These are phyloP conservation scores for Odontamblyopus lacepedii DNA, from an alignment of 2,797 vertebrate genomes.

Conservation along the genomic window DNA sequence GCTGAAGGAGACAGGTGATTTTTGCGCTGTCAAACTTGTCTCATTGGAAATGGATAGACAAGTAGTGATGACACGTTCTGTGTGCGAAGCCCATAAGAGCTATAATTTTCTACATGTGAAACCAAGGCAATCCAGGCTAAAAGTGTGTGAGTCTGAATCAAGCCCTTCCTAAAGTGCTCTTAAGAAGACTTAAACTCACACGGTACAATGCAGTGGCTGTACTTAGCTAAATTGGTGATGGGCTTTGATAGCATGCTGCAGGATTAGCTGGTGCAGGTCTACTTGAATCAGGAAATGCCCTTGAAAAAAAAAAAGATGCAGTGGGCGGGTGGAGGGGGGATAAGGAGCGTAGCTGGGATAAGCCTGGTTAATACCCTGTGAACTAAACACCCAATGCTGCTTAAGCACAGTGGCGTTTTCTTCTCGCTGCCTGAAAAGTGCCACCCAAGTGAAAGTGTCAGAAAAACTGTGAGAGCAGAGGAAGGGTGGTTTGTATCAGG, in stretches of 20 bases:
- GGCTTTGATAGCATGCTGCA: conserved; percentile 28
- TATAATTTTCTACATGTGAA: no score
- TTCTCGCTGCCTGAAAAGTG: conserved; percentile 36
- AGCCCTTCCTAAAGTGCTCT: not conserved
- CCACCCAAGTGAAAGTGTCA: conserved; percentile 47
- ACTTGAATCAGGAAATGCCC: conserved; percentile 21
- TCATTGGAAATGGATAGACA: no score
- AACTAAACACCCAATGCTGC: conserved; percentile 53
- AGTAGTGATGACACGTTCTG: no score
- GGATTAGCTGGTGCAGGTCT: conserved; percentile 31
- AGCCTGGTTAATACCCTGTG: conserved; percentile 56
- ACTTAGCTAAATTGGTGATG: conserved; percentile 29
- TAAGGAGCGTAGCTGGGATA: conserved; percentile 57
- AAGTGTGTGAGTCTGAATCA: conserved; percentile 2
- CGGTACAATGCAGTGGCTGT: conserved; percentile 5
- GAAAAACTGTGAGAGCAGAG: conserved; percentile 3
- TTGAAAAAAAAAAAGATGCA: conserved; percentile 8
- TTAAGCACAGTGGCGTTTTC: conserved; percentile 43
- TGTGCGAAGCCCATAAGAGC: no score
- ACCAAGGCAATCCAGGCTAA: conserved; percentile 6
- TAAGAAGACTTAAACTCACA: not conserved
- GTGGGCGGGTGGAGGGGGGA: conserved; percentile 23
- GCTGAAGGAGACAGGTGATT: no score
- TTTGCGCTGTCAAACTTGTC: no score
- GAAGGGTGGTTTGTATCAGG: conserved; percentile 13